phyloP scores from a whole-genome alignment of 2,797 vertebrate species.

The Lutjanus campechanus region DNA sequence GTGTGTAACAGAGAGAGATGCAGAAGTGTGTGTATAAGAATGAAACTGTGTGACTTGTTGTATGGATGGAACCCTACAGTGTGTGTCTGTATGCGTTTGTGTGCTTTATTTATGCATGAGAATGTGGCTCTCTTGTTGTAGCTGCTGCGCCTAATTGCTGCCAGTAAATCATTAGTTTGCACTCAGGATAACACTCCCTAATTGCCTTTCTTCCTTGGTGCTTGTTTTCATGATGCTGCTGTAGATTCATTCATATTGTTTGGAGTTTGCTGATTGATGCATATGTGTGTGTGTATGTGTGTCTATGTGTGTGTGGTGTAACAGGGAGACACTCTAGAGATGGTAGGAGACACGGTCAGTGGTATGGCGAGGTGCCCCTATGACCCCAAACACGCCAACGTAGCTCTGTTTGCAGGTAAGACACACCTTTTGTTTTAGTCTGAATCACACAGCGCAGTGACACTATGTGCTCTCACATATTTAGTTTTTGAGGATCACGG shows the following conservation, averaged over 20 bases:
- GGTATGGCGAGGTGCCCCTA: constrained; percentile 97
- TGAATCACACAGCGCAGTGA: not conserved
- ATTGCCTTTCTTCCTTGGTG: constrained; percentile 77
- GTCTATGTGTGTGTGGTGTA: constrained; percentile 41
- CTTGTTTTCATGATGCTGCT: constrained; percentile 65
- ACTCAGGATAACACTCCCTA: constrained; percentile 69
- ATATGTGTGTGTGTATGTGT: constrained; percentile 43
- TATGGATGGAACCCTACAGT: constrained; percentile 4
- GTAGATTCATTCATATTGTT: constrained; percentile 59
- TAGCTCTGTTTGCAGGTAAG: constrained; percentile 95
- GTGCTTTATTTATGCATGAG: constrained; percentile 65
- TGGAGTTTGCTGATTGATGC: constrained; percentile 53
- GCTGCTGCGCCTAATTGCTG: constrained; percentile 73
- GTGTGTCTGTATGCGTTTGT: constrained; percentile 25
- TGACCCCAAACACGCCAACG: constrained; percentile 95
- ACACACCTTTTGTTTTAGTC: not conserved
- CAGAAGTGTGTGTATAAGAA: not conserved
- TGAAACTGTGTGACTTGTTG: constrained; percentile 12
- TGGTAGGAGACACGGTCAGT: constrained; percentile 91
- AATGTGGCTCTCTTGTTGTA: constrained; percentile 59
- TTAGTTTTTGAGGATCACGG: too few species aligned
- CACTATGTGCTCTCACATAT: not conserved
- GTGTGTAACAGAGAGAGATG: constrained; percentile 4
- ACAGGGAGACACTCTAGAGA: constrained; percentile 93
- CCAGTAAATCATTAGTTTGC: constrained; percentile 78